Percentiles rank a stretch among this genome's conserved stretches.
Conservation (phyloP, 2,113 vertebrate genomes). For the Nematolebias whitei region DNA sequence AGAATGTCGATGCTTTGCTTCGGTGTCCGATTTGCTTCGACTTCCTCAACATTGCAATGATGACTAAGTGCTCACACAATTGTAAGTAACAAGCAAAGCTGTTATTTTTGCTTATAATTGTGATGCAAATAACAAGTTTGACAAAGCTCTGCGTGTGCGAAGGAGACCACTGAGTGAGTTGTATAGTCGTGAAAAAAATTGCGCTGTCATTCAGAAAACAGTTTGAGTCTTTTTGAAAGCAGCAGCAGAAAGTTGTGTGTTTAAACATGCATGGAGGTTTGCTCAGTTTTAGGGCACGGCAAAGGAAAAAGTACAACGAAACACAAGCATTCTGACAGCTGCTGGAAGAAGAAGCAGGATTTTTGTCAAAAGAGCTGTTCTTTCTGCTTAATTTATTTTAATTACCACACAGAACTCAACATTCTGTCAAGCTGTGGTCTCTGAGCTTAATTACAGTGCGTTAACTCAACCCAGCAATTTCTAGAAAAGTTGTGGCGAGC, state of each 20-base stretch:
- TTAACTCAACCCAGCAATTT: background rate
- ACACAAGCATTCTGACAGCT: background rate
- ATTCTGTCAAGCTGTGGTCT: background rate
- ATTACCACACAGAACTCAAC: background rate
- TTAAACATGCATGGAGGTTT: too few species aligned
- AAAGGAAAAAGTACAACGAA: background rate
- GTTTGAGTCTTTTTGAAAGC: background rate
- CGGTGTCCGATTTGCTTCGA: conserved; percentile 96
- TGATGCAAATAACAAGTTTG: background rate
- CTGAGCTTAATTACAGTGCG: background rate
- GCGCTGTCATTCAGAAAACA: background rate
- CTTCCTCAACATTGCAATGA: conserved; percentile 90
- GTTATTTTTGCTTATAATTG: background rate
- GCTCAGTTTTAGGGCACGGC: background rate
- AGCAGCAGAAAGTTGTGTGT: background rate
- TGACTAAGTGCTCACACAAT: conserved; percentile 95
- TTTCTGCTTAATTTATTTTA: background rate
- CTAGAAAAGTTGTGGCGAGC: background rate
- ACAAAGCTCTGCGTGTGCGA: background rate
- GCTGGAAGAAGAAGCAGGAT: background rate
- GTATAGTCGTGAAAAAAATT: background rate
- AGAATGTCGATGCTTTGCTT: conserved; percentile 88
- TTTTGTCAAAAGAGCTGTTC: background rate
- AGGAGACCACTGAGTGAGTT: background rate
- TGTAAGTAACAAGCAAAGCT: conserved; percentile 83